Evolutionary conservation across 2,888 invertebrate species (phyloP).

Genomic region (Augochlorella aurata): DNA sequence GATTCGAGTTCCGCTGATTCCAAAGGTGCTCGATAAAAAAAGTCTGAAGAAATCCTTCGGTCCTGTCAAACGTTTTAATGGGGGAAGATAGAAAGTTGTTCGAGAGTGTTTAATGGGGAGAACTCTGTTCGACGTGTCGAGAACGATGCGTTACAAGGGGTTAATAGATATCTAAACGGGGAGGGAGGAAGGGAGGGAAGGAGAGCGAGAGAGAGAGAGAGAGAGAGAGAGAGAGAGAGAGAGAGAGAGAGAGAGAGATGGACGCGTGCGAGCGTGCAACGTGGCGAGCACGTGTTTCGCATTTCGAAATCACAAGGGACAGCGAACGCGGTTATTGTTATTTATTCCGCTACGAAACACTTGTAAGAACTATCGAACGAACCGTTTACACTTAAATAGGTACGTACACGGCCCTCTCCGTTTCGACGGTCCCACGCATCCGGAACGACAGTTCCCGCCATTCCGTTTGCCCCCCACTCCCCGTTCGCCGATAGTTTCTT

Average conservation of each 20-base stretch:
- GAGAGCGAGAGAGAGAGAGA: no score
- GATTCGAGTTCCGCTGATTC: not conserved
- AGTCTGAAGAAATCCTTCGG: not conserved
- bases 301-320: slow-evolving; percentile 29
- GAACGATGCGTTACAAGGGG: not conserved
- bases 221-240: no score
- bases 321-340: slow-evolving; percentile 33
- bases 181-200: no score
- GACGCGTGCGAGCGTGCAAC: slow-evolving; percentile 20
- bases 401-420: not conserved
- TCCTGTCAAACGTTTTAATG: not conserved
- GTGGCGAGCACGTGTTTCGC: slow-evolving; percentile 37
- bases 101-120: not conserved
- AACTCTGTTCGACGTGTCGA: not conserved
- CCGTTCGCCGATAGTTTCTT: slow-evolving; percentile 15
- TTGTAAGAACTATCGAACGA: slow-evolving; percentile 16
- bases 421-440: slow-evolving; percentile 26
- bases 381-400: slow-evolving; percentile 31
- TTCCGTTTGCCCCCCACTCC: not conserved
- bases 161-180: not conserved
- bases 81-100: not conserved
- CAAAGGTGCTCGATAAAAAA: not conserved
- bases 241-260: not conserved
- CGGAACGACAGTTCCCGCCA: not conserved
- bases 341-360: slow-evolving; percentile 30